Percentiles rank a stretch among this genome's conserved stretches.
Evolutionary conservation across 2,113 vertebrate genomes (phyloP).

Genomic region (Pachyramphus minor): DNA sequence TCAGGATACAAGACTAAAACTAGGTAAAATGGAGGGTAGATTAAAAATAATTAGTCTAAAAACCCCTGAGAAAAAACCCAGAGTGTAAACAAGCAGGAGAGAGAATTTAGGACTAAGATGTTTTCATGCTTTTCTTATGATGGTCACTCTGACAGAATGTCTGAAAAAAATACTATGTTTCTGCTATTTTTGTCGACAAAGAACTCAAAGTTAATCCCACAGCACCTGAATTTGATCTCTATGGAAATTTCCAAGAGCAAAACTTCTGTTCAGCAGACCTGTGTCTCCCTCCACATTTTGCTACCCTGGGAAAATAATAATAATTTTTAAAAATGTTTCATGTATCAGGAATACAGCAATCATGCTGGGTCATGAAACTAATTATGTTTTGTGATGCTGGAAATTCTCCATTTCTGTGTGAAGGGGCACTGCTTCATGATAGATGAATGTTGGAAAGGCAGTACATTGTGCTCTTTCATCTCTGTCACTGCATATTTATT

Average conservation of each 20-base stretch:
- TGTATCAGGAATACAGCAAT: constrained; percentile 30
- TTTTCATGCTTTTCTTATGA: not conserved
- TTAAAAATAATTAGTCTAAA: not conserved
- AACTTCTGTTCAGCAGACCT: not conserved
- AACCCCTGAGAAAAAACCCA: not conserved
- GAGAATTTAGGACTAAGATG: not conserved
- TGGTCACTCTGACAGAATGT: not conserved
- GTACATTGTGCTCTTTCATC: constrained; percentile 72
- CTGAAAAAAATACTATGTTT: not conserved
- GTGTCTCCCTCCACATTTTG: not conserved
- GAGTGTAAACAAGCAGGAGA: not conserved
- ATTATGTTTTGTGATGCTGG: constrained; percentile 72
- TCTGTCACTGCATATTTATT: constrained; percentile 80
- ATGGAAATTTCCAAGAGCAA: constrained; percentile 36
- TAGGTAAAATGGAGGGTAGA: not conserved
- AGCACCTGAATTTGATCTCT: constrained; percentile 45
- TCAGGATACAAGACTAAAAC: not conserved
- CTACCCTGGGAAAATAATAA: constrained; percentile 4
- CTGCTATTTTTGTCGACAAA: constrained; percentile 53
- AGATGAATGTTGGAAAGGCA: constrained; percentile 70
- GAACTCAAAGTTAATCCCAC: constrained; percentile 11
- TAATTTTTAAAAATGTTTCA: not conserved
- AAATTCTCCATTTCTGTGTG: constrained; percentile 72
- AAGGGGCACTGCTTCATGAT: constrained; percentile 58
- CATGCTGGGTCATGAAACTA: constrained; percentile 75